phyloP scores from a whole-genome alignment of 2,888 invertebrate genomes.

The Epinotia ramella region DNA sequence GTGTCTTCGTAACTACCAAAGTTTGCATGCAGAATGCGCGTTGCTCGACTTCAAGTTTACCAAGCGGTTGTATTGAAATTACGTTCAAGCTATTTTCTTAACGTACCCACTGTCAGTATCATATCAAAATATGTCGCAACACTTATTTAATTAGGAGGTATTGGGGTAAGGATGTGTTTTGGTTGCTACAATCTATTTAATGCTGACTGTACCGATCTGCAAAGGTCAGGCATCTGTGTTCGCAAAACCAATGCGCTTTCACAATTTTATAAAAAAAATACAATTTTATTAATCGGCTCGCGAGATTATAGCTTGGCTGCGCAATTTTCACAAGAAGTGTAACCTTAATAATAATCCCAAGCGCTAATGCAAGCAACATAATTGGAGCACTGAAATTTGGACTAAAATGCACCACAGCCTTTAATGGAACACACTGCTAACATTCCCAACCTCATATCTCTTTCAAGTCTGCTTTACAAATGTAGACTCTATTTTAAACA shows the following conservation, averaged over 20 bases:
- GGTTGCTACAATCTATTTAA: neutral
- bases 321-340: constrained; percentile 44
- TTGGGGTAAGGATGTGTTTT: too few species aligned
- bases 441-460: constrained; percentile 19
- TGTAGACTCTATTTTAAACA: constrained; percentile 1
- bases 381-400: constrained; percentile 46
- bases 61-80: neutral
- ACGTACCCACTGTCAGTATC: neutral
- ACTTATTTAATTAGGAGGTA: too few species aligned
- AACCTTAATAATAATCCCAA: constrained; percentile 42
- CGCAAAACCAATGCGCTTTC: constrained; percentile 28
- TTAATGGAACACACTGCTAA: constrained; percentile 35
- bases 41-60: neutral
- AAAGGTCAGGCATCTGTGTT: neutral
- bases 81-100: neutral
- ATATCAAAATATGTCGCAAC: too few species aligned
- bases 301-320: constrained; percentile 33
- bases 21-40: neutral
- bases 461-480: neutral
- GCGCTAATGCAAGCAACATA: constrained; percentile 45
- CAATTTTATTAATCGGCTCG: constrained; percentile 39
- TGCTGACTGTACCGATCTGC: neutral
- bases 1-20: neutral
- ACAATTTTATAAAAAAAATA: constrained; percentile 20
- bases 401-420: constrained; percentile 37